Percentiles rank a stretch among this genome's conserved stretches.
These are phyloP conservation scores for Clamator glandarius DNA, from an alignment of 2,797 vertebrate genomes.

Conservation along the genomic window DNA sequence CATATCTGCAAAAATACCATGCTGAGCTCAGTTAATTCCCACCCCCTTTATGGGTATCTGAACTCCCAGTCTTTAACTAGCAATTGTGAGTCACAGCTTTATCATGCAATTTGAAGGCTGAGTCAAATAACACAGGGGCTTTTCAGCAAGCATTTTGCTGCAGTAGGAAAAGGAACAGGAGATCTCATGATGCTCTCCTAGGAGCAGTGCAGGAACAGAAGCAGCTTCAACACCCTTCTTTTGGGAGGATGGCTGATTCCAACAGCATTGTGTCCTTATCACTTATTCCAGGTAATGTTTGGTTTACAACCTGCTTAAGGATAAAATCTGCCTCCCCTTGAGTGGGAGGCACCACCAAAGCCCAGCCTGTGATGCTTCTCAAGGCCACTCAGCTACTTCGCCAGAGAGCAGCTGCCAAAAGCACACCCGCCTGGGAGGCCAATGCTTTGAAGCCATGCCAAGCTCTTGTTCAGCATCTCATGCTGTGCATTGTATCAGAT, in stretches of 20 bases:
- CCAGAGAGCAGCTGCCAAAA: not conserved
- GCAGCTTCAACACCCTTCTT: not conserved
- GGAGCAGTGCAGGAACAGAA: not conserved
- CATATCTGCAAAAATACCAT: not conserved
- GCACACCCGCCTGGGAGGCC: not conserved
- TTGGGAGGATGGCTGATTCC: not conserved
- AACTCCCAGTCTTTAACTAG: not conserved
- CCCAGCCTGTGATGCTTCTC: not conserved
- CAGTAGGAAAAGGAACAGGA: not conserved
- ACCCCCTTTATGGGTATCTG: fast-evolving
- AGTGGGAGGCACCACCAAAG: not conserved
- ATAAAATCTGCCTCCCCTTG: not conserved
- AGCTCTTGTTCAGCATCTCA: constrained; percentile 14
- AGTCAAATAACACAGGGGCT: not conserved
- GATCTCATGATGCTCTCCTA: not conserved
- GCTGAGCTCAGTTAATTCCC: not conserved
- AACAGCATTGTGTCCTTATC: not conserved
- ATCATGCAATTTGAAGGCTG: not conserved
- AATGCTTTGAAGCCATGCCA: not conserved
- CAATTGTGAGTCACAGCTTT: not conserved
- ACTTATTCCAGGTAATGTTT: not conserved
- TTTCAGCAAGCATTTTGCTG: not conserved
- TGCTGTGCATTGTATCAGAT: not conserved
- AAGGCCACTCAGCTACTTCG: not conserved
- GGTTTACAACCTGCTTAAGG: not conserved